Percentiles rank a stretch among this genome's conserved stretches.
phyloP scores from a whole-genome alignment of 2,888 invertebrate species.

The Cantharis rustica region DNA sequence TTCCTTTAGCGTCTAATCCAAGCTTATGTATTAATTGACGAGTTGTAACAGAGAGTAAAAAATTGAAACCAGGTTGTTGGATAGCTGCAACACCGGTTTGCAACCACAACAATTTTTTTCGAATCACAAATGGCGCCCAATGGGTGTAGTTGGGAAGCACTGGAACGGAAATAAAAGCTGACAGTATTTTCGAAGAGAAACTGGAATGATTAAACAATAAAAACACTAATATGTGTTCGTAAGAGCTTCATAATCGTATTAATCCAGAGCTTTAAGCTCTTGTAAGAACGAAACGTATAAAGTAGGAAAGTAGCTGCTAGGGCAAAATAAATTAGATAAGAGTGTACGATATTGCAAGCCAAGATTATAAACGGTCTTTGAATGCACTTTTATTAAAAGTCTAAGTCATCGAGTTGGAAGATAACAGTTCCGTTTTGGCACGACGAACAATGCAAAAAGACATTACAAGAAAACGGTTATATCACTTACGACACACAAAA shows the following conservation, averaged over 20 bases:
- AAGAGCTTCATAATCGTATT: slow-evolving; percentile 1
- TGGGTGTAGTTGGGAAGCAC: neutral
- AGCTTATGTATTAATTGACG: neutral
- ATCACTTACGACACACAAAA: neutral
- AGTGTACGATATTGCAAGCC: slow-evolving; percentile 5
- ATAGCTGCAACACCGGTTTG: neutral
- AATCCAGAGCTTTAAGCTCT: neutral
- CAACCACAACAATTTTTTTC: neutral
- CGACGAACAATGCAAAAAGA: neutral
- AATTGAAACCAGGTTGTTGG: neutral
- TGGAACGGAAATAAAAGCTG: neutral
- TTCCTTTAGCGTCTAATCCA: neutral
- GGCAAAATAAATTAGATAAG: slow-evolving; percentile 9
- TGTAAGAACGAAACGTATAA: neutral
- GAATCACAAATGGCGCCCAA: neutral
- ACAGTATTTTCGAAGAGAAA: neutral
- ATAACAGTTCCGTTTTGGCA: slow-evolving; percentile 6
- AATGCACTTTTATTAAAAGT: slow-evolving; percentile 20
- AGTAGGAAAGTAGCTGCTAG: neutral
- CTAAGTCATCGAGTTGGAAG: slow-evolving; percentile 6
- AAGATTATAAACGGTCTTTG: slow-evolving; percentile 2
- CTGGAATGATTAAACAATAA: neutral
- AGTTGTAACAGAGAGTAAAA: neutral
- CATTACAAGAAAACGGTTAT: neutral
- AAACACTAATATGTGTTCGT: neutral